Evolutionary conservation across 92 coral and sea anemone genomes (phyloP).

Genomic region (Zoanthus sociatus): DNA sequence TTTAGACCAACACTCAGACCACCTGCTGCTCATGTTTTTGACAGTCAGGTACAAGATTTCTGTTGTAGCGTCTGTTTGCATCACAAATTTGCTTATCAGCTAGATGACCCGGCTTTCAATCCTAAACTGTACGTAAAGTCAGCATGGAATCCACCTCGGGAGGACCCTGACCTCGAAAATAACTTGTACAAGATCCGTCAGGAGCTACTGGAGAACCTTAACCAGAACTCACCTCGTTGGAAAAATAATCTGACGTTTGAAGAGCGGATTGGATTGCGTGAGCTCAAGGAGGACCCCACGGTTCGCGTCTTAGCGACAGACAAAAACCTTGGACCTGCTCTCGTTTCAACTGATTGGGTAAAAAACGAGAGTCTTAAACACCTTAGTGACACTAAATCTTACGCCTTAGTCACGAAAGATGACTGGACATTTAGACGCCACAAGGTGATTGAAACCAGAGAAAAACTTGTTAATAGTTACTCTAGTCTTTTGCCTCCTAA

Average conservation of each 20-base stretch:
- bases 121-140: not conserved
- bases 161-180: not conserved
- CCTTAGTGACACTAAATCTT: not conserved
- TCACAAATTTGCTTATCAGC: slow-evolving; percentile 1
- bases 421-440: slow-evolving; percentile 41
- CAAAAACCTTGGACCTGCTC: slow-evolving; percentile 58
- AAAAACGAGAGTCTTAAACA: not conserved
- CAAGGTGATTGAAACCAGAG: slow-evolving; percentile 41
- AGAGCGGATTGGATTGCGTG: not conserved
- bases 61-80: slow-evolving; percentile 1
- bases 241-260: not conserved
- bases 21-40: not conserved
- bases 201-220: not conserved
- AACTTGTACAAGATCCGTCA: not conserved
- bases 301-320: slow-evolving; percentile 46
- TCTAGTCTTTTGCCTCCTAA: slow-evolving; percentile 47
- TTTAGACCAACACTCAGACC: not conserved
- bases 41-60: not conserved
- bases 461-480: slow-evolving; percentile 26
- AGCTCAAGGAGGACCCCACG: slow-evolving; percentile 21
- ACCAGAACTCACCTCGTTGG: not conserved
- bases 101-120: not conserved
- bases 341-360: slow-evolving; percentile 49
- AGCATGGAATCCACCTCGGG: slow-evolving; percentile 1
- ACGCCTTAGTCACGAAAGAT: not conserved